Base-by-base conservation (phyloP, 2,797 vertebrate species). In the Pelobates cultripes region DNA sequence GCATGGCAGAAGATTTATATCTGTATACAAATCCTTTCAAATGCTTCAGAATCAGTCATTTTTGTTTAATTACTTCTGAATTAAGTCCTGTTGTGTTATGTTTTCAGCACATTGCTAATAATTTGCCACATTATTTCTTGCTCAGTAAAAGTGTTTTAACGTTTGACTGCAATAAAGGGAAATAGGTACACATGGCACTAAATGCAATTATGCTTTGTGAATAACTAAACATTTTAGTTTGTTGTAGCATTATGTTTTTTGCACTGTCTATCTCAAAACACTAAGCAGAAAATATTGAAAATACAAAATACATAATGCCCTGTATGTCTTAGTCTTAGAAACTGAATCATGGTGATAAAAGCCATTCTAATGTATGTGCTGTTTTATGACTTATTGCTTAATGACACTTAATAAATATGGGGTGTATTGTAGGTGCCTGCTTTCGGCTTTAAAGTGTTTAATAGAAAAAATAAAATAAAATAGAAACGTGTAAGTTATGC, bases 1-100 rank as follows among this genome's bases (percentile, higher is more conserved):
- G 82, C 60, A 28, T 85, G 78, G 75, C 82, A 87, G 86, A 78
- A 87, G 81, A 88, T 87, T 86, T 85, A 86, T 86, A 86, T 83
- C 76, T 86, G 79, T 80, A 76, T 61, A 80, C 74, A 84, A 85
- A 86, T 51, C 7, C 4, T 78, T 79, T 84, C 87, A 79, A 86
- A 86, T 81, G 40, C 68, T 73, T 79, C 81, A 68, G 74, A 75
- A 67, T 13, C 73, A 85, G 73, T 73, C 85, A 85, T 5, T 67
- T 86, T 78, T 88, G 64, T 47, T 83, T 53, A 80, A 81, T 87
- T 88, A 75, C 77, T 86, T 87, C 87, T 82, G 61, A 79, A 68
- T 78, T 61, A 78, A 74, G 70, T 78, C 70, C 40, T 63, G 53
- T 78, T 83, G 51, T 45, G 73, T 73, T 74, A 82, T 74, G 63